phyloP scores from a whole-genome alignment of 2,888 invertebrate species.

The Patella caerulea region DNA sequence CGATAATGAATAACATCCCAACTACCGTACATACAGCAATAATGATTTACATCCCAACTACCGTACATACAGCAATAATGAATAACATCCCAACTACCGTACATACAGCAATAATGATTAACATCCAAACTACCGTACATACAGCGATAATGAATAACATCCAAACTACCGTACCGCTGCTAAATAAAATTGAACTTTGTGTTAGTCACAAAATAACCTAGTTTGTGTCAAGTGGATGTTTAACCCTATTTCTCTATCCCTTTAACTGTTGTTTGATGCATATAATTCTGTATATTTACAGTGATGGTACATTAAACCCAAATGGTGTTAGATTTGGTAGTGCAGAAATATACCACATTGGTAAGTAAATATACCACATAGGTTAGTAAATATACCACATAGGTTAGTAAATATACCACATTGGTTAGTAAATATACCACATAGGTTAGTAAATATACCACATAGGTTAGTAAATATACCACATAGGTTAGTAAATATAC shows the following conservation, averaged over 20 bases:
- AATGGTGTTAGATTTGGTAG: slow-evolving; percentile 77
- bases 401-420: slow-evolving; percentile 68
- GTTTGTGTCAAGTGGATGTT: not conserved
- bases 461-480: slow-evolving; percentile 75
- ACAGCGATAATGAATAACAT: too few relatives aligned
- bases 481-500: slow-evolving; percentile 75
- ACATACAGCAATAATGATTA: too few relatives aligned
- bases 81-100: too few relatives aligned
- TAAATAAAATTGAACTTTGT: too few relatives aligned
- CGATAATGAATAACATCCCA: too few relatives aligned
- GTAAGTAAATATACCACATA: slow-evolving; percentile 47
- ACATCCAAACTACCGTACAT: too few relatives aligned
- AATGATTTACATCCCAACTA: too few relatives aligned
- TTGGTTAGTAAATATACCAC: slow-evolving; percentile 75
- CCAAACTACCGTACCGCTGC: too few relatives aligned
- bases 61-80: too few relatives aligned
- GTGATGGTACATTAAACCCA: slow-evolving; percentile 76
- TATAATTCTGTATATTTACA: slow-evolving; percentile 44
- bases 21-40: too few relatives aligned
- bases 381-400: too few relatives aligned
- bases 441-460: slow-evolving; percentile 75
- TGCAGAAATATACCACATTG: slow-evolving; percentile 76
- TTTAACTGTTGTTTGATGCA: not conserved
- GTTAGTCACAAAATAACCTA: not conserved
- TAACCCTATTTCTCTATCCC: too few relatives aligned